Conservation (phyloP, 2,797 vertebrate genomes). For the Anomalospiza imberbis region DNA sequence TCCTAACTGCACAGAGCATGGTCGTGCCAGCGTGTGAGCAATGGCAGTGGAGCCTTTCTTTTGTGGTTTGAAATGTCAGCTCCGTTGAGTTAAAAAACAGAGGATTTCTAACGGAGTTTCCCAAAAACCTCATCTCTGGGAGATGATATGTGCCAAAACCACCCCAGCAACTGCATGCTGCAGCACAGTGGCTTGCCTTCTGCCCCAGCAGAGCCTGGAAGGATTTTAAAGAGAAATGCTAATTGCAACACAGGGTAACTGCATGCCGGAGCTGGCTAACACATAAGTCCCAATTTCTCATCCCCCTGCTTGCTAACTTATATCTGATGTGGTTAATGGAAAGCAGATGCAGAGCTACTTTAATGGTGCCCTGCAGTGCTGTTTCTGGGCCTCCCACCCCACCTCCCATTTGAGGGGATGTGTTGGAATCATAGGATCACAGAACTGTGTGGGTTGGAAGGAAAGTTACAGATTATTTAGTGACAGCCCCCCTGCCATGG, state of each 20-base stretch:
- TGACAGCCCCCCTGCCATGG: neutral
- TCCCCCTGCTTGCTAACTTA: neutral
- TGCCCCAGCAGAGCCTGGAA: neutral
- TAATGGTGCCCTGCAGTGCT: neutral
- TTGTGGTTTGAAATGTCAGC: neutral
- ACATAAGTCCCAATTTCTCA: neutral
- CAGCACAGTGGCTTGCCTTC: neutral
- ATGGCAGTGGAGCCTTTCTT: neutral
- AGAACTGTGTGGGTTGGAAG: neutral
- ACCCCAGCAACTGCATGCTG: neutral
- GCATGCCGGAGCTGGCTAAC: neutral
- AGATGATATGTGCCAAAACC: neutral
- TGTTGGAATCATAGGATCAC: neutral
- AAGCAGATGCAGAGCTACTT: neutral
- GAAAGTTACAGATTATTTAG: neutral
- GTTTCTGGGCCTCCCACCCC: neutral
- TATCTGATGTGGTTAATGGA: neutral
- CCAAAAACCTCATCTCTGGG: neutral
- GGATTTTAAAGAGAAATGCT: constrained; percentile 9
- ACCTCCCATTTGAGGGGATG: neutral
- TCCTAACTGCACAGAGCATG: neutral
- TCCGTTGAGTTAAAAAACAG: neutral
- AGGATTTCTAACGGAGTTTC: neutral
- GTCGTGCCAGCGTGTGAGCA: fast-evolving
- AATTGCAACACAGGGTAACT: neutral